phyloP scores from a whole-genome alignment of 2,888 invertebrate genomes.

The Arrhopalites spinosus region DNA sequence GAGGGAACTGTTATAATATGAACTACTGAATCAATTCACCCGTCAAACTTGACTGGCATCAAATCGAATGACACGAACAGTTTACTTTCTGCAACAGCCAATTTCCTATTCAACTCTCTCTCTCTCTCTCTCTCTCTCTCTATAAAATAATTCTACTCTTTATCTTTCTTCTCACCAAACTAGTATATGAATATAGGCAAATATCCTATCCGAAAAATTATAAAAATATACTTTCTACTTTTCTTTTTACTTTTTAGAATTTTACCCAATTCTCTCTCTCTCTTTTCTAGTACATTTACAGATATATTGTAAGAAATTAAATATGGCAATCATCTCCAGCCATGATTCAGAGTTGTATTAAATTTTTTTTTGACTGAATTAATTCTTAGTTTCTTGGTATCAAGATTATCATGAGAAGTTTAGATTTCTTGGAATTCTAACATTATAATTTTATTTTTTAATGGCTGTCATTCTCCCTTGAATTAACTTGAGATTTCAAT shows the following conservation, averaged over 20 bases:
- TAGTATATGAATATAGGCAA: constrained; percentile 3
- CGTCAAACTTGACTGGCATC: constrained; percentile 35
- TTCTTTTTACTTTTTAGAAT: neutral
- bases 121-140: too few species aligned
- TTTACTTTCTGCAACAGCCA: constrained; percentile 36
- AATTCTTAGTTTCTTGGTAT: too few species aligned
- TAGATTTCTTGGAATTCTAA: neutral
- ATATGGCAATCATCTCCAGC: too few species aligned
- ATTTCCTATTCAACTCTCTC: constrained; percentile 37
- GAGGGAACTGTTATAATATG: neutral
- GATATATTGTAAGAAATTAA: neutral
- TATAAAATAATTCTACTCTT: constrained; percentile 17
- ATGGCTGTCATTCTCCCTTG: neutral
- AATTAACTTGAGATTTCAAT: neutral
- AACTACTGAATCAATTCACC: constrained; percentile 17
- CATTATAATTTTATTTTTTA: neutral
- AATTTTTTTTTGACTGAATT: too few species aligned
- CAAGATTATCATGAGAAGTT: too few species aligned
- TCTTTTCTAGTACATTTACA: neutral
- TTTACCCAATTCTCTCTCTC: neutral
- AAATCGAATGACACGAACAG: constrained; percentile 44
- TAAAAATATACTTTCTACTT: too few species aligned
- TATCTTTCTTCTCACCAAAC: constrained; percentile 3
- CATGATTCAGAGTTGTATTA: too few species aligned
- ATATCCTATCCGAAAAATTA: neutral